A percentile compares a stretch with the other conserved stretches of the same genome.
Evolutionary conservation across 2,113 vertebrate genomes (phyloP).

Genomic region (Limnothrissa miodon): DNA sequence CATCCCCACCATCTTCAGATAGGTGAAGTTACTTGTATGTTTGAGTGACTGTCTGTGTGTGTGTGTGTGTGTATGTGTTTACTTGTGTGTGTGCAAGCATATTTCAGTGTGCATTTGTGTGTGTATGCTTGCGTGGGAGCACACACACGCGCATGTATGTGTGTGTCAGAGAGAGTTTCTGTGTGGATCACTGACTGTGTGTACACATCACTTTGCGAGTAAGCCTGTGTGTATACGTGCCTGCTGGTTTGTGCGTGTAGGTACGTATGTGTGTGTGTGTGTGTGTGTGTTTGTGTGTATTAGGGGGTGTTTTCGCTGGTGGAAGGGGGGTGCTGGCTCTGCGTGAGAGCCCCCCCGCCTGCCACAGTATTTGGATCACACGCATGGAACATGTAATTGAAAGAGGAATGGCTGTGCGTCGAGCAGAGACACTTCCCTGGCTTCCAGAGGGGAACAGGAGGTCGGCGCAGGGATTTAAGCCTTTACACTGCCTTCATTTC

Average conservation of each 20-base stretch:
- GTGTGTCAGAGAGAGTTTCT: not conserved
- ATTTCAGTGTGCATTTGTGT: not conserved
- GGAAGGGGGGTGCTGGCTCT: conserved; percentile 43
- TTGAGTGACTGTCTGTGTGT: not conserved
- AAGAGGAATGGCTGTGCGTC: conserved; percentile 66
- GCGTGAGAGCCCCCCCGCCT: conserved; percentile 53
- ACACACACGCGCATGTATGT: not conserved
- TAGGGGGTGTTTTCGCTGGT: too few species aligned
- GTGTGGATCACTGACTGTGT: not conserved
- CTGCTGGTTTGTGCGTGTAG: not conserved
- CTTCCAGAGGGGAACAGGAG: conserved; percentile 53
- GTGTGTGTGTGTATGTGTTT: not conserved
- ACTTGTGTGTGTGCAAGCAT: not conserved
- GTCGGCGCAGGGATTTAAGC: conserved; percentile 43
- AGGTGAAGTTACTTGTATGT: too few species aligned
- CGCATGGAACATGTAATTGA: conserved; percentile 71
- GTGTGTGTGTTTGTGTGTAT: not conserved
- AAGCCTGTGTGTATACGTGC: not conserved
- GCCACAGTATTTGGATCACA: conserved; percentile 63
- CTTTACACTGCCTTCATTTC: conserved; percentile 52
- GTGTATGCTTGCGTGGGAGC: too few species aligned
- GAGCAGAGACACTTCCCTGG: conserved; percentile 65
- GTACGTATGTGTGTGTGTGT: not conserved
- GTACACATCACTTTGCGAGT: not conserved
- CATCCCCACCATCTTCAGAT: too few species aligned